Evolutionary conservation across 37 sponge, comb jelly and placozoan genomes (phyloP).

Genomic region (Diacarnus erythraeanus): DNA sequence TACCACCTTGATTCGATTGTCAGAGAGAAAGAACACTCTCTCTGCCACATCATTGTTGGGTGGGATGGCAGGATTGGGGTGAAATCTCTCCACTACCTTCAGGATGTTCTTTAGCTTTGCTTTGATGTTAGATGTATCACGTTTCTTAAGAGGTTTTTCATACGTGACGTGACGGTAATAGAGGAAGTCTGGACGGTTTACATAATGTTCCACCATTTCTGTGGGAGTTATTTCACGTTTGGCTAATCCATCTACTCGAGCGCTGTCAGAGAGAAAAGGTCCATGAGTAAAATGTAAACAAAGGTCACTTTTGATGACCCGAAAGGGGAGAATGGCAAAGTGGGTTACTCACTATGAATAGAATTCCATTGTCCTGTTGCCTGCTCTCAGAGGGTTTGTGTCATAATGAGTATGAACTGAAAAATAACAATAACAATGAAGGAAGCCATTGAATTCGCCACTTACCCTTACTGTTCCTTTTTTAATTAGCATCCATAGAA

Average conservation of each 20-base stretch:
- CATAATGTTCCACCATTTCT: conserved; percentile 76
- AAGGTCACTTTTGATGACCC: no score
- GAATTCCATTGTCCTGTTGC: conserved; percentile 26
- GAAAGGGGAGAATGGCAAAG: no score
- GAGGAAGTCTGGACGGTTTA: conserved; percentile 79
- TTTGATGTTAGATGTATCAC: conserved; percentile 50
- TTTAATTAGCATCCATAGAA: not conserved
- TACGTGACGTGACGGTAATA: conserved; percentile 64
- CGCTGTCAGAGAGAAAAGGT: conserved; percentile 64
- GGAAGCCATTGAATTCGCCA: no score
- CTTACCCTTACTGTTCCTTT: no score
- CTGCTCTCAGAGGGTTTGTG: conserved; percentile 29
- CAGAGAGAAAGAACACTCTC: conserved; percentile 61
- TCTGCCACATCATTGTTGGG: conserved; percentile 82
- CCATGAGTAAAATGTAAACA: no score
- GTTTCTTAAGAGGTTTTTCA: conserved; percentile 18
- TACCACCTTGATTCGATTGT: conserved; percentile 63
- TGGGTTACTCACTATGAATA: conserved; percentile 22
- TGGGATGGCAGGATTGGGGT: conserved; percentile 60
- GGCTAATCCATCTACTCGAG: conserved; percentile 87
- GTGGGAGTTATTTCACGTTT: conserved; percentile 69
- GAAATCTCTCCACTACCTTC: conserved; percentile 76
- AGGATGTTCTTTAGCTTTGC: conserved; percentile 33
- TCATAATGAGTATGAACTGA: conserved; percentile 71
- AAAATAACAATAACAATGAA: not conserved